Percentiles rank a stretch among this genome's conserved stretches.
Conservation (phyloP, 2,888 invertebrate genomes). For the Epinotia brunnichana region DNA sequence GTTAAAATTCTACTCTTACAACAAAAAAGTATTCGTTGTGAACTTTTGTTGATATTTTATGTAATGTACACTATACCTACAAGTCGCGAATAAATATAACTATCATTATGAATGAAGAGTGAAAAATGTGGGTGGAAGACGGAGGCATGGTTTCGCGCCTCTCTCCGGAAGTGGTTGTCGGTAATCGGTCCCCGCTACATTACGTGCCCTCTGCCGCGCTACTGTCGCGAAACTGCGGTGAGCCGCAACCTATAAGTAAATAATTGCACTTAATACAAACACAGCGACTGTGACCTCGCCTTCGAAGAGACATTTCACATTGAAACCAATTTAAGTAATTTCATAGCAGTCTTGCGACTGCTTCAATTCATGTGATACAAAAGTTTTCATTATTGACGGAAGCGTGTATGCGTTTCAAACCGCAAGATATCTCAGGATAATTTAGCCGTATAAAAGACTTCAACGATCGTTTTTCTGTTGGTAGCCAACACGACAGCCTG, state of each 20-base stretch:
- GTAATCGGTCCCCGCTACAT: constrained; percentile 63
- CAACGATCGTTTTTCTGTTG: constrained; percentile 30
- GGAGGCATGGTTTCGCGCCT: constrained; percentile 69
- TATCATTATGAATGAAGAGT: constrained; percentile 22
- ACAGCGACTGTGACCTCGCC: constrained; percentile 16
- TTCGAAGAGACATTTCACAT: constrained; percentile 23
- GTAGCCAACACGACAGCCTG: neutral
- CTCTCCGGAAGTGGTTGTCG: constrained; percentile 71
- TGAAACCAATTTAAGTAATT: constrained; percentile 29
- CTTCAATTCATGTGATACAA: constrained; percentile 10
- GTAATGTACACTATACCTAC: too few relatives aligned
- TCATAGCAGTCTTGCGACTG: constrained; percentile 1
- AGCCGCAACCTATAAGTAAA: constrained; percentile 48
- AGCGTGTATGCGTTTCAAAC: constrained; percentile 19
- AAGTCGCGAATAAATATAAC: too few relatives aligned
- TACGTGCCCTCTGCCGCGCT: constrained; percentile 55
- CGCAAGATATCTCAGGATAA: constrained; percentile 12
- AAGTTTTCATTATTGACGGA: constrained; percentile 15
- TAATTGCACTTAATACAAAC: constrained; percentile 32
- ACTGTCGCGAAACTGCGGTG: constrained; percentile 58
- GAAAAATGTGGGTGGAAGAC: constrained; percentile 46
- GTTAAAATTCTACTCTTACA: neutral
- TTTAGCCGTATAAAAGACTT: constrained; percentile 30
- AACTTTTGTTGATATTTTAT: too few relatives aligned
- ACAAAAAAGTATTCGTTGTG: too few relatives aligned